Evolutionary conservation across 2,888 invertebrate species (phyloP), one percentile per base, ranked within the genome.

Genomic region (Caenorhabditis sp.): DNA sequence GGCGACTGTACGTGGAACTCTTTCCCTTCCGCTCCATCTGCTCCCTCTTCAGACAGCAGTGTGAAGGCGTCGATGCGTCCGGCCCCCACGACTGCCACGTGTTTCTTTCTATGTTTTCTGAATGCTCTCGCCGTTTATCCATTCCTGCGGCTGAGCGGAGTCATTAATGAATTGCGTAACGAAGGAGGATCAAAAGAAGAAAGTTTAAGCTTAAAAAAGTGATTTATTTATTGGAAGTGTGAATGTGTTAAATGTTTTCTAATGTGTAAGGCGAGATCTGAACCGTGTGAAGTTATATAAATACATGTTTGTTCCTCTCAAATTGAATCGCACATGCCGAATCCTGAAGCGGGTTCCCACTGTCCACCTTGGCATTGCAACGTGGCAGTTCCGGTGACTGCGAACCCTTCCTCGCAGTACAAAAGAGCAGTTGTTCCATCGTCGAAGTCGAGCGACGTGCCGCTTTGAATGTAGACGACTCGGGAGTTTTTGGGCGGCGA

Each of bases 381-480:
- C 2, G 82, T 80, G 13, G 82, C 80, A 7, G 56, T 35, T 20
- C 82, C 82, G n/a, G 79, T 77, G 6, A 82, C 77, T 15, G 79
- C 78, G 27, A 55, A 79, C 9, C 73, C 75, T 15, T 80, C 73
- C 15, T 80, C 79, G 41, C 82, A 82, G 24, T 80, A 76, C 39
- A 82, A 45, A 53, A 82, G 53, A 11, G 80, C 82, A 9, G 80
- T 79, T 7, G 82, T 78, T 0, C 82, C 82, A n/a, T 70, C 75
- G 15, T 82, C 82, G 15, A 80, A 71, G 30, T 78, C 72, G 11
- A 74, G 37, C 8, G 79, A 73, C 0, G 58, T 13, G 0, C 80
- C 78, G n/a, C 74, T 65, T 62, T 82, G 79, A 20, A 81, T 81
- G 55, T 81, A 81, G 20, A 74, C 79, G 2, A 82, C 65, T 27